phyloP scores from a whole-genome alignment of 2,113 vertebrate genomes.

The Tympanuchus pallidicinctus region DNA sequence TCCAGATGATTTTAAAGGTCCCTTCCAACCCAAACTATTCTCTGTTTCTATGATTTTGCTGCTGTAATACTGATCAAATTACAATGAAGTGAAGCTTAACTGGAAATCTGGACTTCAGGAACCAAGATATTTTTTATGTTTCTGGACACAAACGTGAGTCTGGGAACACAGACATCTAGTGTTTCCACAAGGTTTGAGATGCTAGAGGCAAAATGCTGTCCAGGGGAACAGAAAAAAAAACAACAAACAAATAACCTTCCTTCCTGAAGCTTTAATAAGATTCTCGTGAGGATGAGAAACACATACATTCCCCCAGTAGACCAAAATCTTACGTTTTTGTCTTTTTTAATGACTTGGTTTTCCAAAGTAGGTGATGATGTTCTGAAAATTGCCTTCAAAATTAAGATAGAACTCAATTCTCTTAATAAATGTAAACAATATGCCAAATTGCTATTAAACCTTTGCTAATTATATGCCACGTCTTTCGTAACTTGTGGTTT shows the following conservation, averaged over 20 bases:
- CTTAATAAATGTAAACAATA: slow-evolving; percentile 41
- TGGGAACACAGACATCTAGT: background rate
- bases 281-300: background rate
- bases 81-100: background rate
- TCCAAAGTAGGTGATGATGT: background rate
- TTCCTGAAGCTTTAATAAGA: background rate
- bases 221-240: background rate
- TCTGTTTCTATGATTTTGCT: background rate
- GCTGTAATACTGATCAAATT: background rate
- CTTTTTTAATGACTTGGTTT: slow-evolving; percentile 35
- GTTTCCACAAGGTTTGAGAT: background rate
- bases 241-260: background rate
- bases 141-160: background rate
- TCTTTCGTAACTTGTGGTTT: slow-evolving; percentile 55
- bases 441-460: background rate
- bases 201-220: background rate
- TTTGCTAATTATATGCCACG: slow-evolving; percentile 37
- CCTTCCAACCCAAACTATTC: no score
- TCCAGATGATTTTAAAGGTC: no score
- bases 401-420: slow-evolving; percentile 31
- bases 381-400: slow-evolving; percentile 42
- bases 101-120: background rate
- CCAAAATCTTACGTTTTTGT: slow-evolving; percentile 3
- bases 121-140: background rate
- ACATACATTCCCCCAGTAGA: background rate